phyloP scores from a whole-genome alignment of 1,140 invertebrate genomes.

The Ceratina calcarata region DNA sequence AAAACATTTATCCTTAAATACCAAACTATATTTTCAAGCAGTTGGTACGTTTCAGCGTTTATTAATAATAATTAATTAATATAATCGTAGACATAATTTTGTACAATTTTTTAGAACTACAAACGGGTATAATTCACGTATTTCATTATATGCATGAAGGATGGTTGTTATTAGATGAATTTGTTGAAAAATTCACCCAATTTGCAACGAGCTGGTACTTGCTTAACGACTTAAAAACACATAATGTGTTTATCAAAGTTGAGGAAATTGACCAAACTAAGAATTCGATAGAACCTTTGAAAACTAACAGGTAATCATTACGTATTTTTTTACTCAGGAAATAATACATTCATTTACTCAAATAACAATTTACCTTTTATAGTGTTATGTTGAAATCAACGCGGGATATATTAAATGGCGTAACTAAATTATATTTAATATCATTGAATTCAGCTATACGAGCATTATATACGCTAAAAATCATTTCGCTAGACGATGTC shows the following conservation, averaged over 20 bases:
- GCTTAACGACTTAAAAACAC: conserved; percentile 26
- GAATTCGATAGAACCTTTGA: conserved; percentile 41
- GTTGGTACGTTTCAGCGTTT: conserved; percentile 35
- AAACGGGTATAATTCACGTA: conserved; percentile 43
- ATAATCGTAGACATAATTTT: background rate
- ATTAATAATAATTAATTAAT: background rate
- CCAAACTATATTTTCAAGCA: background rate
- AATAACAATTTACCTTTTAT: conserved; percentile 34
- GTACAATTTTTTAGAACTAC: conserved; percentile 38
- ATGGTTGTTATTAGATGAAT: conserved; percentile 62
- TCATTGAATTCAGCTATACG: conserved; percentile 50
- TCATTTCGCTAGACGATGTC: conserved; percentile 35
- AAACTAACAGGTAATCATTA: conserved; percentile 57
- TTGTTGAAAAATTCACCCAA: conserved; percentile 61
- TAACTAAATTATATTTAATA: conserved; percentile 49
- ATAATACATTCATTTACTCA: background rate
- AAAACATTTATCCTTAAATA: no score
- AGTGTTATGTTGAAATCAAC: conserved; percentile 50
- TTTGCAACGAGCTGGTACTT: conserved; percentile 24
- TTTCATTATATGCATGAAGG: conserved; percentile 60
- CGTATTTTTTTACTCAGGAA: background rate
- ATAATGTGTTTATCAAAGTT: conserved; percentile 28
- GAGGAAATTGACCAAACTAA: conserved; percentile 51
- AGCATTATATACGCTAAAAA: conserved; percentile 48
- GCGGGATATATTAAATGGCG: conserved; percentile 44